Evolutionary conservation across 2,113 vertebrate genomes (phyloP), one percentile per base, ranked within the genome.

Genomic region (Rhinichthys klamathensis): DNA sequence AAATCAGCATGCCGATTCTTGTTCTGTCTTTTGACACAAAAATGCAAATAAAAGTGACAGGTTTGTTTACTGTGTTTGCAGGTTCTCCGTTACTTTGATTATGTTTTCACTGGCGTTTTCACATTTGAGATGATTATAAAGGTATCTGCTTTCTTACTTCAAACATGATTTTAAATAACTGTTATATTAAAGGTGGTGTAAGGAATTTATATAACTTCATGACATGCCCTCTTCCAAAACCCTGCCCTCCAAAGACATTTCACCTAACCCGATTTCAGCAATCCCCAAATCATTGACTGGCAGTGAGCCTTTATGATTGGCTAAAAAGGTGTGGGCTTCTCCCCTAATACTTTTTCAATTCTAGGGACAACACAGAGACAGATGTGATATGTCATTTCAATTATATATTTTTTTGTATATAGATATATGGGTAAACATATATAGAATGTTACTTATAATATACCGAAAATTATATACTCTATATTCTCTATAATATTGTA

Each of bases 91-190:
- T 99, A 99, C 91, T 99, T 99, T 9, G 98, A 99, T 92, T 99
- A 99, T 0, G 97, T 99, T 89, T 99, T 99, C 94, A 99, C 98
- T 0, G 98, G 97, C 0, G 98, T 99, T 89, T 99, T 99, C 93
- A 99, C 98, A 85, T 99, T 99, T 2, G 98, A 99, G 93, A 99
- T 99, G 98, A 96, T 99, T 87, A 99, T 99, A 89, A 99, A 99
- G 97, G 98, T 99, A 89, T 91, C 89, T n/a, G 32, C 25, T 56
- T 69, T 41, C 11, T 10, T 46, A 73, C 38, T 61, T 30, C 10
- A 23, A 27, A 10, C 4, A 21, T 8, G 6, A 58, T 51, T 49
- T n/a, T 60, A 30, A 77, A 30, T n/a, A 44, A 35, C 27, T 63
- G 49, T 80, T 25, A 11, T 18, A 5, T 46, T 49, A 2, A 54